phyloP scores from a whole-genome alignment of 2,797 vertebrate species.

The Sciurus carolinensis region DNA sequence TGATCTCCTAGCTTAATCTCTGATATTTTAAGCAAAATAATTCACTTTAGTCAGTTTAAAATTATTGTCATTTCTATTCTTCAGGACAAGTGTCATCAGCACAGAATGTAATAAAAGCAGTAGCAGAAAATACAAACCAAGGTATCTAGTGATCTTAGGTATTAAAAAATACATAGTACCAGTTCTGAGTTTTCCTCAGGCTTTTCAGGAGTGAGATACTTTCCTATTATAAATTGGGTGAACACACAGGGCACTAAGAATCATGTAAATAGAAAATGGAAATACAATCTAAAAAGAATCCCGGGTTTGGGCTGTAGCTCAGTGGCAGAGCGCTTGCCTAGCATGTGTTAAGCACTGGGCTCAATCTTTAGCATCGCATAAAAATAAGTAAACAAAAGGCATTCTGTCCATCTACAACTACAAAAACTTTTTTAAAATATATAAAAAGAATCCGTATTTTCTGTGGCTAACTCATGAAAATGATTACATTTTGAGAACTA shows the following conservation, averaged over 20 bases:
- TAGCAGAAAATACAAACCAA: background rate
- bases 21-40: background rate
- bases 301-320: too few relatives aligned
- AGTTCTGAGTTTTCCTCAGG: background rate
- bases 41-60: background rate
- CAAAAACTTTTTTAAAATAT: too few relatives aligned
- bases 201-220: background rate
- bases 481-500: conserved; percentile 24
- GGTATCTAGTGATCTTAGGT: background rate
- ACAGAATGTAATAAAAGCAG: background rate
- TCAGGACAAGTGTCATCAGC: background rate
- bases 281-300: conserved; percentile 25
- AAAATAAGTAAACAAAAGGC: too few relatives aligned
- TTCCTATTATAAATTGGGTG: background rate
- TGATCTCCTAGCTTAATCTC: background rate
- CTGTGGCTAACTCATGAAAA: background rate
- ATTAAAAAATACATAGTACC: background rate
- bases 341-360: too few relatives aligned
- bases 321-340: too few relatives aligned
- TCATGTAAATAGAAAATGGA: background rate
- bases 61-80: background rate
- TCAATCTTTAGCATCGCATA: too few relatives aligned
- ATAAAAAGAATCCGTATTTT: background rate
- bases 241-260: background rate
- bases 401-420: too few relatives aligned